phyloP scores from a whole-genome alignment of 2,113 vertebrate genomes.

The Aegypius monachus region DNA sequence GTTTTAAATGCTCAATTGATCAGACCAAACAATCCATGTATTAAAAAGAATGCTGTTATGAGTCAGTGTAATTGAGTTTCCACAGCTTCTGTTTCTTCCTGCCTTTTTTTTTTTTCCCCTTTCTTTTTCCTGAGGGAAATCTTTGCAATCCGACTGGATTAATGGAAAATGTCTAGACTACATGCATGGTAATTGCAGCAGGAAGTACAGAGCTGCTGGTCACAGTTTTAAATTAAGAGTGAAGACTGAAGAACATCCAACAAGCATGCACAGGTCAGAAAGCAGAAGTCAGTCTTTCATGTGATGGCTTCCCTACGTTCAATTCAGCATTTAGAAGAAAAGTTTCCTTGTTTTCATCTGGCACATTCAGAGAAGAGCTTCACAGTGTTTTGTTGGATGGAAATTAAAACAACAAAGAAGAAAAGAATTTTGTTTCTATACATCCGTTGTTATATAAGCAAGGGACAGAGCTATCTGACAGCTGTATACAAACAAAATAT shows the following conservation, averaged over 20 bases:
- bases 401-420: neutral
- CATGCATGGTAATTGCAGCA: neutral
- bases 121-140: neutral
- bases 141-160: neutral
- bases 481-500: neutral
- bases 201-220: neutral
- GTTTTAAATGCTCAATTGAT: neutral
- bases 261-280: neutral
- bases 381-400: neutral
- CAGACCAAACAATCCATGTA: neutral
- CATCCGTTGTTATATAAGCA: neutral
- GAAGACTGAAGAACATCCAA: neutral
- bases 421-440: neutral
- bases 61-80: neutral
- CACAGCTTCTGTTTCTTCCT: neutral
- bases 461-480: neutral
- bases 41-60: neutral
- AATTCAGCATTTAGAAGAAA: neutral
- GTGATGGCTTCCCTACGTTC: neutral
- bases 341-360: neutral
- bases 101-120: neutral
- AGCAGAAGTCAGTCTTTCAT: neutral
- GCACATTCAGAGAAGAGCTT: neutral
- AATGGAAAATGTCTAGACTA: neutral
- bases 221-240: neutral